phyloP scores from a whole-genome alignment of 2,888 invertebrate species.

The Caradrina kadenii region DNA sequence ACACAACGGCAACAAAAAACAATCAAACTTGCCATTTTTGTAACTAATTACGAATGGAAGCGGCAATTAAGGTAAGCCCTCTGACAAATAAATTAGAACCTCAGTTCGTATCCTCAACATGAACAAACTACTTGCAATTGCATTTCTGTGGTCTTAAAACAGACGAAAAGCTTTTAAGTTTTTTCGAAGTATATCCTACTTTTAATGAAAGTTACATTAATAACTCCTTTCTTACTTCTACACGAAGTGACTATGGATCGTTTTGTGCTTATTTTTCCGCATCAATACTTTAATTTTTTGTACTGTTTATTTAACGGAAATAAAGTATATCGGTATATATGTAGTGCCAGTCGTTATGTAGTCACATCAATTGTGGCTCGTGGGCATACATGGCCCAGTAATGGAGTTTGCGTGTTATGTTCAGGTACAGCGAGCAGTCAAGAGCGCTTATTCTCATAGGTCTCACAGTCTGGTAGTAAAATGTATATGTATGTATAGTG shows the following conservation, averaged over 20 bases:
- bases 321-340: conserved; percentile 8
- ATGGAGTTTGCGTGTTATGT: conserved; percentile 56
- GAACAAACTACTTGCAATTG: background rate
- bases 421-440: conserved; percentile 35
- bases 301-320: conserved; percentile 3
- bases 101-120: background rate
- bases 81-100: background rate
- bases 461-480: conserved; percentile 14
- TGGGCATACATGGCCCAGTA: conserved; percentile 43
- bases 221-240: background rate
- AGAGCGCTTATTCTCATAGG: conserved; percentile 39
- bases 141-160: background rate
- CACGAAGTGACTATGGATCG: conserved; percentile 9
- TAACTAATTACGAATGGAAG: background rate
- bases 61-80: background rate
- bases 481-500: conserved; percentile 18
- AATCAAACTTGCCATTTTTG: no score
- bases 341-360: background rate
- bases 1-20: no score
- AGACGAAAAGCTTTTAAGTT: background rate
- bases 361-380: conserved; percentile 18
- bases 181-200: background rate
- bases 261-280: background rate
- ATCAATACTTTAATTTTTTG: conserved; percentile 10
- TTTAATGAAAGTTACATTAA: background rate